Conservation (phyloP, 2,888 invertebrate species). For the Bibio marci region DNA sequence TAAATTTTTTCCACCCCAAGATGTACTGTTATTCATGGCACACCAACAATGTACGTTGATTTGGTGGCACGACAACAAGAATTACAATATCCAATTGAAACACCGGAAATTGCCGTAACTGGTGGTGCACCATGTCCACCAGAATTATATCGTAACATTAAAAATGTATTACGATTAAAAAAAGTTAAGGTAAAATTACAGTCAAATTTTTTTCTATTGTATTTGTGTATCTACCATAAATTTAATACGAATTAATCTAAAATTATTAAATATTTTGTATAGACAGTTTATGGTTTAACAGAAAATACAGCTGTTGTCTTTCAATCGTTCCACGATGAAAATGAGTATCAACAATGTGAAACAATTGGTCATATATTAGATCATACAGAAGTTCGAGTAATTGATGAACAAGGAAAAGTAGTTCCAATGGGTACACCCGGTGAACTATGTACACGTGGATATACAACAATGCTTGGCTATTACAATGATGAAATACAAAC, state of each 20-base stretch:
- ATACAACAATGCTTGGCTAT: slow-evolving; percentile 54
- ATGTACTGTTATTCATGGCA: slow-evolving; percentile 55
- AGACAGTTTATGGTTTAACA: slow-evolving; percentile 40
- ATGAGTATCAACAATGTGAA: slow-evolving; percentile 24
- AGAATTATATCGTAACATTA: slow-evolving; percentile 35
- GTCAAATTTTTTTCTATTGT: no score
- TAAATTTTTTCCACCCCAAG: no score
- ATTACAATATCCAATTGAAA: slow-evolving; percentile 30
- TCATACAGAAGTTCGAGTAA: slow-evolving; percentile 38
- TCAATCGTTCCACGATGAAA: slow-evolving; percentile 33
- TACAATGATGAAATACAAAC: slow-evolving; percentile 57
- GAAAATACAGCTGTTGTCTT: slow-evolving; percentile 37
- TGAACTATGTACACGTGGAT: slow-evolving; percentile 56
- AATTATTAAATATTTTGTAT: no score
- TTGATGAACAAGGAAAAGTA: slow-evolving; percentile 39
- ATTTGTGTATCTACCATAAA: no score
- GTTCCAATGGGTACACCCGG: slow-evolving; percentile 52
- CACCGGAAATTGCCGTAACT: slow-evolving; percentile 38
- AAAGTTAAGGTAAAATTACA: slow-evolving; percentile 31
- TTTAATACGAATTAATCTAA: no score
- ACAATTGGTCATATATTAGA: slow-evolving; percentile 38
- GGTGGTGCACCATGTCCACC: slow-evolving; percentile 60
- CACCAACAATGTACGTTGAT: slow-evolving; percentile 78
- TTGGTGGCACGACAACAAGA: slow-evolving; percentile 37
- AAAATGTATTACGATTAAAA: slow-evolving; percentile 29